Evolutionary conservation across 2,113 vertebrate genomes (phyloP), one percentile per base, ranked within the genome.

Genomic region (Cyrtonyx montezumae): DNA sequence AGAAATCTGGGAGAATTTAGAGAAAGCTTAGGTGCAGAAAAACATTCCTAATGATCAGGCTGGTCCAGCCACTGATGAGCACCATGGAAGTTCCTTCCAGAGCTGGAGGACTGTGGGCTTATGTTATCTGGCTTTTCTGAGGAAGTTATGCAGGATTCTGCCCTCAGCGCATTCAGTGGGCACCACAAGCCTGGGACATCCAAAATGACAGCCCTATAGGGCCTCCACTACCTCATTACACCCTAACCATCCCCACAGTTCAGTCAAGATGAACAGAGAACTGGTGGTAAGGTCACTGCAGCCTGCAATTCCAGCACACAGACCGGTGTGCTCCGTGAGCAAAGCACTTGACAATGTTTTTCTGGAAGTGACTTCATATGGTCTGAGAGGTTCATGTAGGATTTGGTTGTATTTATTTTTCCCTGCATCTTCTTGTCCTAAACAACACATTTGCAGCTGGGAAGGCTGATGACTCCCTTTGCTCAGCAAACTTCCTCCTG

Each of bases 351-450:
- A n/a, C 28, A 28, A 4, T 81, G 62, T 81, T 95, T 94, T 80
- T 49, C 94, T 96, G 96, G 92, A 97, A 95, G 89, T 93, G 93
- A 88, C 69, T 96, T 94, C 77, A 95, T 81, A 92, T 53, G 82
- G 48, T 88, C 86, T 66, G 79, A 94, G 83, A 53, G 30, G 36
- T 83, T 79, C 79, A 78, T 21, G 61, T 55, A 91, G 84, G 67
- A 85, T 95, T 94, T 84, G 63, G 49, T 73, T 46, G 67, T 45
- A 89, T 93, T 90, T 93, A 32, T 83, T 89, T 91, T 89, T 42
- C 71, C 36, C 30, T 4, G 1, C 68, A 75, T 94, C 95, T 96
- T 91, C 91, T 82, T 25, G 6, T 93, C 78, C 74, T 70, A 75
- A 96, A 95, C 92, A 92, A 68, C 91, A 69, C 76, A 68, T 43